Conservation (phyloP, 92 coral and sea anemone genomes). For the Hydrozoanthus gracilis region DNA sequence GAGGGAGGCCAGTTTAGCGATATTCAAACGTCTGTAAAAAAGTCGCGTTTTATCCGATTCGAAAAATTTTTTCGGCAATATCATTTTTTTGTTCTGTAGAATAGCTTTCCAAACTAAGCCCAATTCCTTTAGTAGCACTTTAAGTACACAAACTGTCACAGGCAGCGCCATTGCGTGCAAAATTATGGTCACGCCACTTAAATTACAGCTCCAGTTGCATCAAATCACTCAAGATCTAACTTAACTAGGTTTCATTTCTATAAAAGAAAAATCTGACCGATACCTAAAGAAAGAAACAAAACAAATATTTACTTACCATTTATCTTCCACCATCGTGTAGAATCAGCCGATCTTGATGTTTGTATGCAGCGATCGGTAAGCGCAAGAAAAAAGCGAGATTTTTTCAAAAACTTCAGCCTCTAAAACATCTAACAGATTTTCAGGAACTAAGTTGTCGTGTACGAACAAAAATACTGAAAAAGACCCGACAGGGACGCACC, state of each 20-base stretch:
- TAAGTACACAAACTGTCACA: too few species aligned
- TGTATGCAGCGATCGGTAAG: not conserved
- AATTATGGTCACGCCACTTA: too few species aligned
- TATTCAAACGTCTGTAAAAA: too few species aligned
- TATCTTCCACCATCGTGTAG: constrained; percentile 7
- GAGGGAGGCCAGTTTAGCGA: too few species aligned
- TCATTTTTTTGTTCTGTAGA: too few species aligned
- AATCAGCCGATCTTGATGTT: not conserved
- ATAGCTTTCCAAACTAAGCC: too few species aligned
- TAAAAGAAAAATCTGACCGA: not conserved
- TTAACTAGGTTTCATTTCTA: not conserved
- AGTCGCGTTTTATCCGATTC: too few species aligned
- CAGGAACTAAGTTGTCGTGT: not conserved
- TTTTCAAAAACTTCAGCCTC: not conserved
- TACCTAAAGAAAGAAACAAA: not conserved
- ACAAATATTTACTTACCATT: not conserved
- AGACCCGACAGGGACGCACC: not conserved
- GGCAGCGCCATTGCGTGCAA: too few species aligned
- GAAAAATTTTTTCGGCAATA: too few species aligned
- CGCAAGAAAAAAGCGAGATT: not conserved
- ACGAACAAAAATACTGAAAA: not conserved
- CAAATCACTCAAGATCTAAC: not conserved
- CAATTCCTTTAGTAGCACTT: too few species aligned
- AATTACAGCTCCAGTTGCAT: not conserved
- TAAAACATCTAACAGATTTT: not conserved